phyloP scores from a whole-genome alignment of 2,888 invertebrate genomes.

The Spisula subtruncata region DNA sequence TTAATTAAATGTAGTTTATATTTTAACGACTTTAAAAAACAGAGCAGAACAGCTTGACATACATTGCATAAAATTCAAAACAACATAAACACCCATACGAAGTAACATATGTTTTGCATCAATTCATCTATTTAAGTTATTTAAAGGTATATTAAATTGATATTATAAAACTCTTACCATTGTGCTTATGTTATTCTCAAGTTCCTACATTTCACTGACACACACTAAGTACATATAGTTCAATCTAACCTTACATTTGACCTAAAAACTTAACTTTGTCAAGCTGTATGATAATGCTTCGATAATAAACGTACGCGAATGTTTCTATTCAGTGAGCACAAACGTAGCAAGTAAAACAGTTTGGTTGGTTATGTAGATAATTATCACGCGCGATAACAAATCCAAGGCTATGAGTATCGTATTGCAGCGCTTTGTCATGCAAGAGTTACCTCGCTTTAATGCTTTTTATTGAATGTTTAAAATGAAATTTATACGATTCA shows the following conservation, averaged over 20 bases:
- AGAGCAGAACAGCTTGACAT: neutral
- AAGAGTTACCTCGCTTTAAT: constrained; percentile 16
- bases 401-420: constrained; percentile 1
- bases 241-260: constrained; percentile 17
- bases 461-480: neutral
- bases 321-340: constrained; percentile 5
- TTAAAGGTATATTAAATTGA: too few relatives aligned
- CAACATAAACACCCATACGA: neutral
- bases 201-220: constrained; percentile 18
- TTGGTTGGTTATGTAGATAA: neutral
- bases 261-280: constrained; percentile 10
- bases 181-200: neutral
- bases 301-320: neutral
- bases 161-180: constrained; percentile 4
- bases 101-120: neutral
- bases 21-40: neutral
- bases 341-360: neutral
- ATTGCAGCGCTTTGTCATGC: neutral
- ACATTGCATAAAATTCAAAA: neutral
- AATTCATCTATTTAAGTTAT: neutral
- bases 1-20: neutral
- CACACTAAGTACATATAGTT: neutral
- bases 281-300: neutral
- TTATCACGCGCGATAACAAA: neutral
- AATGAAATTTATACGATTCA: too few relatives aligned